These are phyloP conservation scores for Mellilla xanthometata DNA, from an alignment of 2,888 invertebrate species.

Conservation along the genomic window DNA sequence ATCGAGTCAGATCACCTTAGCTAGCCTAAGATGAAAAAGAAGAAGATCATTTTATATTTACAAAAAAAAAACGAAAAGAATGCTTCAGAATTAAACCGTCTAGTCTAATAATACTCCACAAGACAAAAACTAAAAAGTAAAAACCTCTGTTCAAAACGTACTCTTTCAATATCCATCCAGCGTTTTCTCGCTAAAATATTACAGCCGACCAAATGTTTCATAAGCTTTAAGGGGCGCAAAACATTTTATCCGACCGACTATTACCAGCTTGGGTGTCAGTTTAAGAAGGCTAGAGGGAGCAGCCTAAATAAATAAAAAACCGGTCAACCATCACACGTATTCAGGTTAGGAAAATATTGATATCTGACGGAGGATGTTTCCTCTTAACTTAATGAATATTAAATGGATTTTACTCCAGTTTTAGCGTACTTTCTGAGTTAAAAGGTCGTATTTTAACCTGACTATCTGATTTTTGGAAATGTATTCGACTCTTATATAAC, in stretches of 20 bases:
- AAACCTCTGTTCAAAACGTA: no score
- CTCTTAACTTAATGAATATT: constrained; percentile 29
- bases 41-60: no score
- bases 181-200: constrained; percentile 12
- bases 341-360: constrained; percentile 31
- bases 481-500: no score
- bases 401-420: constrained; percentile 19
- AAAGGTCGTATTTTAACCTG: not conserved
- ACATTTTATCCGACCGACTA: constrained; percentile 28
- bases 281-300: constrained; percentile 22
- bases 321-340: constrained; percentile 30
- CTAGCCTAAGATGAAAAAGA: no score
- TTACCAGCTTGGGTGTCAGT: constrained; percentile 34
- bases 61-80: no score
- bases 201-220: constrained; percentile 13
- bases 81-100: no score
- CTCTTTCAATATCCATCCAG: not conserved
- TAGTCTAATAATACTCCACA: no score
- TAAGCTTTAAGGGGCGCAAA: constrained; percentile 17
- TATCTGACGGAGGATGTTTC: constrained; percentile 24
- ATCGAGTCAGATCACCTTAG: no score
- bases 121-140: no score
- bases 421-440: constrained; percentile 5
- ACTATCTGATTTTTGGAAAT: no score
- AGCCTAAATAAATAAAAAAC: constrained; percentile 36